Percentiles rank a stretch among this genome's conserved stretches.
phyloP scores from a whole-genome alignment of 2,888 invertebrate species.

The Dolichopus griseipennis region DNA sequence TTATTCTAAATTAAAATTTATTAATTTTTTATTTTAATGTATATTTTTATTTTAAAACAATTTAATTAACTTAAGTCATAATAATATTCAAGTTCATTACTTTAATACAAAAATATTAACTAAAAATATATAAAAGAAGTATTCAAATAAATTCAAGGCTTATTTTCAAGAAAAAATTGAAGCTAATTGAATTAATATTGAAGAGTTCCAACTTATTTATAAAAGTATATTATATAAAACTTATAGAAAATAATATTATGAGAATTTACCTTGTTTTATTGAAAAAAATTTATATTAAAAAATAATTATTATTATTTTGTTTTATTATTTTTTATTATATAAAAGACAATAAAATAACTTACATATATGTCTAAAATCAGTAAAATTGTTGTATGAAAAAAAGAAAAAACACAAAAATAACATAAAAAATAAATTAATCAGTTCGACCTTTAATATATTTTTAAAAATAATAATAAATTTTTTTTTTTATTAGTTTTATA shows the following conservation, averaged over 20 bases:
- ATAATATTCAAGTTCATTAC: neutral
- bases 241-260: neutral
- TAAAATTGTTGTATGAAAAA: neutral
- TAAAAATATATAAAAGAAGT: too few species aligned
- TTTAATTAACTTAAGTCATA: neutral
- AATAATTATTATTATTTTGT: neutral
- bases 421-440: neutral
- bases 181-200: neutral
- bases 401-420: neutral
- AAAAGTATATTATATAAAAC: too few species aligned
- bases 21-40: too few species aligned
- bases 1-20: too few species aligned
- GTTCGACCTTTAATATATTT: neutral
- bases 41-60: too few species aligned
- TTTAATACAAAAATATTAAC: too few species aligned
- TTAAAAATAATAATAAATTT: neutral
- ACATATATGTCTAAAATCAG: too few species aligned
- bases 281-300: neutral
- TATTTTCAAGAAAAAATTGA: neutral
- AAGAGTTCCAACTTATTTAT: too few species aligned
- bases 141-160: neutral
- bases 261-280: conserved; percentile 6
- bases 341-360: too few species aligned
- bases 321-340: neutral
- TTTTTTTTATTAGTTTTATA: too few species aligned